phyloP scores from a whole-genome alignment of 1,140 invertebrate genomes.

The Halictus rubicundus region DNA sequence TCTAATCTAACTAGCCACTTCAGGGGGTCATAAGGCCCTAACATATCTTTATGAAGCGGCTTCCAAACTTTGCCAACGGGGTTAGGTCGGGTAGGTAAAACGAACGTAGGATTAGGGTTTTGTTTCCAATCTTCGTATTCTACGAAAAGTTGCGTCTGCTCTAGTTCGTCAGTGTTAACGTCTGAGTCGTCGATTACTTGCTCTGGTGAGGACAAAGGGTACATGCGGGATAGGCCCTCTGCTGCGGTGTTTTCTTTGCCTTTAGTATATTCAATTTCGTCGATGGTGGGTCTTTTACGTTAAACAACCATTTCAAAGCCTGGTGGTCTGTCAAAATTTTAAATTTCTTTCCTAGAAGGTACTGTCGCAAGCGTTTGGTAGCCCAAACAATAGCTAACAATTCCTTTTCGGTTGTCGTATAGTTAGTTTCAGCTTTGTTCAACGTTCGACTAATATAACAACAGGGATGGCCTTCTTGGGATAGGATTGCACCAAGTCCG shows the following conservation, averaged over 20 bases:
- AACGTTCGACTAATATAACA: neutral
- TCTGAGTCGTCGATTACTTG: neutral
- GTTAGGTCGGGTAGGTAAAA: neutral
- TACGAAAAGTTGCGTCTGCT: neutral
- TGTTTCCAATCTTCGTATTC: neutral
- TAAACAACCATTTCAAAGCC: neutral
- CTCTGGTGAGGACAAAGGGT: too few relatives aligned
- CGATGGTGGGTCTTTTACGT: neutral
- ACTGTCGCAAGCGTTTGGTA: neutral
- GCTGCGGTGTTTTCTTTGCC: slow-evolving; percentile 8
- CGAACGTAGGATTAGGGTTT: neutral
- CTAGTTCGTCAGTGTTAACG: neutral
- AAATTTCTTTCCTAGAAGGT: neutral
- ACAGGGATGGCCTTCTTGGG: neutral
- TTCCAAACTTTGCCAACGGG: slow-evolving; percentile 1
- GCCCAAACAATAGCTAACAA: neutral
- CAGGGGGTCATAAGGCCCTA: neutral
- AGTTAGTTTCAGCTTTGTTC: neutral
- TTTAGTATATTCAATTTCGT: slow-evolving; percentile 4
- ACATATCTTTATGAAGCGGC: neutral
- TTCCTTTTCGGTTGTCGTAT: neutral
- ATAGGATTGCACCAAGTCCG: neutral
- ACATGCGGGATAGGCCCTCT: neutral
- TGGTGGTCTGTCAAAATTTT: slow-evolving; percentile 3
- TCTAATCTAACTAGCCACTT: too few relatives aligned